Conservation (phyloP, 1,140 invertebrate genomes). For the Drosophila nigromelanica region DNA sequence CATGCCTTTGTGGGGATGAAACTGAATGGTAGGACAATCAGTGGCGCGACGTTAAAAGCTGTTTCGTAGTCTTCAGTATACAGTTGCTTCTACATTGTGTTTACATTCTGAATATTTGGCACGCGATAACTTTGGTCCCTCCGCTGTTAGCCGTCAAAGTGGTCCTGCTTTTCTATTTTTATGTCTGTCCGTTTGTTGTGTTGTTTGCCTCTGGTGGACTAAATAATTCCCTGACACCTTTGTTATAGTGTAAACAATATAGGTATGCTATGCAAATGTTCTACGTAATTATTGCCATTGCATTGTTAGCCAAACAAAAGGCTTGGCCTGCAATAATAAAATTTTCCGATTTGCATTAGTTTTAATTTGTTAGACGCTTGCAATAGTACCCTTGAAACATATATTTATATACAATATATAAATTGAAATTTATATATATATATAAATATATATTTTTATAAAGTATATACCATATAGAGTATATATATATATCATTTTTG, state of each 20-base stretch:
- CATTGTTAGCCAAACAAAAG: constrained; percentile 61
- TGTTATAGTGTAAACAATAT: constrained; percentile 37
- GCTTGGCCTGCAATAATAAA: constrained; percentile 43
- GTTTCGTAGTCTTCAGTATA: constrained; percentile 30
- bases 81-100: constrained; percentile 40
- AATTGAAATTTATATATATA: too few species aligned
- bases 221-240: constrained; percentile 63
- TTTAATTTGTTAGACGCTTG: constrained; percentile 30
- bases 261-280: constrained; percentile 19
- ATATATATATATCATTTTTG: too few species aligned
- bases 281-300: constrained; percentile 50
- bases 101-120: constrained; percentile 70
- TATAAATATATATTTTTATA: too few species aligned
- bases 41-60: constrained; percentile 53
- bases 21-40: constrained; percentile 4
- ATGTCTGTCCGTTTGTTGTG: constrained; percentile 38
- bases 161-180: constrained; percentile 14
- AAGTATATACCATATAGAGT: too few species aligned
- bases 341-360: constrained; percentile 50
- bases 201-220: constrained; percentile 40
- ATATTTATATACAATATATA: too few species aligned
- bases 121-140: constrained; percentile 67
- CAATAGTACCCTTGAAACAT: too few species aligned
- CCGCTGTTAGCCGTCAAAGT: constrained; percentile 54
- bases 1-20: constrained; percentile 21